These are phyloP conservation scores for Mandrillus leucophaeus DNA, from an alignment of 2,113 vertebrate species.

Conservation along the genomic window DNA sequence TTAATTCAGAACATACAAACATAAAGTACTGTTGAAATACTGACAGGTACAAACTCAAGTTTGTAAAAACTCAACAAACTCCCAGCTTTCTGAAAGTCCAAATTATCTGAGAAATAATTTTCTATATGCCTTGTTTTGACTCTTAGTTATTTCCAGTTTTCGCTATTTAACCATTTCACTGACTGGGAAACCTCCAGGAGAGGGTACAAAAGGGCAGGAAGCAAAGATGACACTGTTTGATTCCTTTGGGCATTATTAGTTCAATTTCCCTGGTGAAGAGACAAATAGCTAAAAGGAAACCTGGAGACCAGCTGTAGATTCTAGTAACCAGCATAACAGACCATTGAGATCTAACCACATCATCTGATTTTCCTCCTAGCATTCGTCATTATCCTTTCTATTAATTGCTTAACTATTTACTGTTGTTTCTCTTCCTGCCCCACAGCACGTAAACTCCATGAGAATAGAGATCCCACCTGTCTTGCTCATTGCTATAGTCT, in stretches of 20 bases:
- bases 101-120: neutral
- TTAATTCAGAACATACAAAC: neutral
- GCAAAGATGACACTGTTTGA: neutral
- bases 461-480: neutral
- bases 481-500: neutral
- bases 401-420: neutral
- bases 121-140: neutral
- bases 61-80: neutral
- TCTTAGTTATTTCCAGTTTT: neutral
- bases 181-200: neutral
- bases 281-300: neutral
- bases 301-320: neutral
- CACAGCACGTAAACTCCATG: neutral
- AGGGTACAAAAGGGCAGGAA: neutral
- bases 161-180: neutral
- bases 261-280: conserved; percentile 17
- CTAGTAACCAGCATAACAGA: neutral
- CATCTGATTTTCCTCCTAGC: neutral
- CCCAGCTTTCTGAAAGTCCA: neutral
- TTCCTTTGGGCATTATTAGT: neutral
- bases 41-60: conserved; percentile 11
- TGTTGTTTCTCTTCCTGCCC: neutral
- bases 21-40: neutral
- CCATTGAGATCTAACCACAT: neutral
- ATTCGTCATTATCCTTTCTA: neutral